These are phyloP conservation scores for Trogon surrucura DNA, from an alignment of 2,113 vertebrate genomes.

Conservation along the genomic window DNA sequence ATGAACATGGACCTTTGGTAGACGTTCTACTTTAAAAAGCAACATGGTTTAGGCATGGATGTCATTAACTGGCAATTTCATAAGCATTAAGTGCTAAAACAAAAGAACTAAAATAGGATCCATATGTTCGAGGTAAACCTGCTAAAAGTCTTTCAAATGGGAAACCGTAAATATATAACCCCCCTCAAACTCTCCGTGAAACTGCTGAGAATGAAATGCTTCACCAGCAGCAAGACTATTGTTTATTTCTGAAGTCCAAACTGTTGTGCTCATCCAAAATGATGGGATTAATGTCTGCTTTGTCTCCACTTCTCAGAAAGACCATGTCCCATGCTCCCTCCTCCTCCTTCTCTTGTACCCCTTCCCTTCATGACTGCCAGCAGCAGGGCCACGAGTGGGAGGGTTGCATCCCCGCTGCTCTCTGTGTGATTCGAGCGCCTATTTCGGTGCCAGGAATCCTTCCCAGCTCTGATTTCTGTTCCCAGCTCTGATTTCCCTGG, in stretches of 20 bases:
- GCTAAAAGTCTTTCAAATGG: conserved; percentile 63
- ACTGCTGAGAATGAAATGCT: neutral
- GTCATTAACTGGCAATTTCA: conserved; percentile 68
- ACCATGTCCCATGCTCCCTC: fast-evolving
- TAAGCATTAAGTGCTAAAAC: conserved; percentile 66
- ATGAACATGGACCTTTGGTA: neutral
- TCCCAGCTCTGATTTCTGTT: neutral
- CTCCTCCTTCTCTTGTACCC: neutral
- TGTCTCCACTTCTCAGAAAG: neutral
- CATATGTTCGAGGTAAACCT: conserved; percentile 54
- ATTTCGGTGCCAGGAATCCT: fast-evolving
- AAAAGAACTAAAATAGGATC: conserved; percentile 65
- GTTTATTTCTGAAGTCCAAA: neutral
- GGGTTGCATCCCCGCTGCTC: fast-evolving
- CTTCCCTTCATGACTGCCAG: neutral
- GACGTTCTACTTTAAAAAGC: conserved; percentile 36
- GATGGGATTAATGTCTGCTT: fast-evolving
- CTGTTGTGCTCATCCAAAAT: neutral
- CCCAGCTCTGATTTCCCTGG: neutral
- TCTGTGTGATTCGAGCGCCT: fast-evolving
- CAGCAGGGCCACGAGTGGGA: neutral
- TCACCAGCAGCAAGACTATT: neutral
- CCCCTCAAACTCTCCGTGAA: neutral
- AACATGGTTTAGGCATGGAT: conserved; percentile 54
- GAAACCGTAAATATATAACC: conserved; percentile 60